These are phyloP conservation scores for Agriopis leucophaearia DNA, from an alignment of 2,888 invertebrate genomes.

Conservation along the genomic window DNA sequence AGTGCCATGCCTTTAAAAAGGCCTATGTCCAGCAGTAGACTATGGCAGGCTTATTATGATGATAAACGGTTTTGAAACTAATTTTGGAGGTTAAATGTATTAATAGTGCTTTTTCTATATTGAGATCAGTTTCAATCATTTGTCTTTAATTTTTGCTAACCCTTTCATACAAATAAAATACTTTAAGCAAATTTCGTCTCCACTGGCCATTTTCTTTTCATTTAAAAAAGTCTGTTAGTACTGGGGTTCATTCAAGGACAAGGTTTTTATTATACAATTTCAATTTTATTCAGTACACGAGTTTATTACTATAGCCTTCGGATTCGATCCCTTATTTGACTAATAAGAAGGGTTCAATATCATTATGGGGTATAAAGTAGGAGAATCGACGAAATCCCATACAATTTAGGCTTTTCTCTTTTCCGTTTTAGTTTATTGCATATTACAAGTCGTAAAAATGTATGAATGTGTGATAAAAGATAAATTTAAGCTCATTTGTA, in stretches of 20 bases:
- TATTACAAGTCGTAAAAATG: constrained; percentile 26
- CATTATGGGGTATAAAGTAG: constrained; percentile 44
- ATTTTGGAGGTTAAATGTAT: no score
- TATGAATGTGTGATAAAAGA: constrained; percentile 7
- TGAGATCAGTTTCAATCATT: no score
- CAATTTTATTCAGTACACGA: constrained; percentile 35
- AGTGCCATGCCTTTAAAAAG: no score
- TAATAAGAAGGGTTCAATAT: constrained; percentile 48
- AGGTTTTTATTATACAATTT: constrained; percentile 25
- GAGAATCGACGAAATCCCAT: constrained; percentile 39
- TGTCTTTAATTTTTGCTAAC: no score
- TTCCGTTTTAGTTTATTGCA: constrained; percentile 43
- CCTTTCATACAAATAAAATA: not conserved
- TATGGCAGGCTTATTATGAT: no score
- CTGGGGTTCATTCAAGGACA: constrained; percentile 8
- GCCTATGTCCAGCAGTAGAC: no score
- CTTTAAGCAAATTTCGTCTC: not conserved
- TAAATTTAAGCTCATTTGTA: not conserved
- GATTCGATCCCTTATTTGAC: constrained; percentile 46
- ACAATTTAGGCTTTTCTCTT: constrained; percentile 40
- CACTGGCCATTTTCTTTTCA: not conserved
- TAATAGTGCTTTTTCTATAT: no score
- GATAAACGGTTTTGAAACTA: no score
- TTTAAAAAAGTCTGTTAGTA: not conserved
- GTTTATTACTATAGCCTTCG: constrained; percentile 35